Evolutionary conservation across 2,113 vertebrate species (phyloP).

Genomic region (Podarcis muralis): DNA sequence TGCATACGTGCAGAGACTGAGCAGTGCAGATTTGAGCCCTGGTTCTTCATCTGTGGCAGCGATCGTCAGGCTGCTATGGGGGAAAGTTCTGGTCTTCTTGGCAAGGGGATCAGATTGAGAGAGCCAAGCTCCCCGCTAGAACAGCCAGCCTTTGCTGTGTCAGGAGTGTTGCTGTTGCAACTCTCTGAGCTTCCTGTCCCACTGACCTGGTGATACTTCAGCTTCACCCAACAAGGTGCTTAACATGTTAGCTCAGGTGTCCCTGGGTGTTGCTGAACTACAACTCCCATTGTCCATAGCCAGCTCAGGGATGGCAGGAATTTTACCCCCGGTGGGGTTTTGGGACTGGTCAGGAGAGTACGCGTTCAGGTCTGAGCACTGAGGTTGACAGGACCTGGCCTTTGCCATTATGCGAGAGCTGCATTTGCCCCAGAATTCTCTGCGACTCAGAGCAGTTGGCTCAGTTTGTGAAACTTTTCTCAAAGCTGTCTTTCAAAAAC

Average conservation of each 20-base stretch:
- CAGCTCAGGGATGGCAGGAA: too few relatives aligned
- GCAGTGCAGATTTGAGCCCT: neutral
- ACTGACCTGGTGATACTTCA: too few relatives aligned
- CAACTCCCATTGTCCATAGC: too few relatives aligned
- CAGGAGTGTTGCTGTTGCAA: neutral
- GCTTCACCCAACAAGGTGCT: too few relatives aligned
- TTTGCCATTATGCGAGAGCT: neutral
- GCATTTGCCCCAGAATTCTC: neutral
- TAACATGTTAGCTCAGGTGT: too few relatives aligned
- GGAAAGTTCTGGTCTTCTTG: neutral
- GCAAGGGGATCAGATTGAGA: too few relatives aligned
- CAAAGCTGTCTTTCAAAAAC: neutral
- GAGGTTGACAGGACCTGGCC: neutral
- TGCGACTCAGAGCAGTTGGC: neutral
- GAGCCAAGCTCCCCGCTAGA: neutral
- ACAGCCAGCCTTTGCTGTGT: neutral
- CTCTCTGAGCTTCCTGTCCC: neutral
- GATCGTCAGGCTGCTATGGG: neutral
- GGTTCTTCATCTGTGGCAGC: neutral
- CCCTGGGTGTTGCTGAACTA: too few relatives aligned
- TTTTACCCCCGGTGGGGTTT: too few relatives aligned
- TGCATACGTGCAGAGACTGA: neutral
- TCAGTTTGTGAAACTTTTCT: neutral
- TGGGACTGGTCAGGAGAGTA: too few relatives aligned
- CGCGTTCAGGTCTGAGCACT: too few relatives aligned